Conservation (phyloP, 2,888 invertebrate genomes). For the Pegoplata infirma region DNA sequence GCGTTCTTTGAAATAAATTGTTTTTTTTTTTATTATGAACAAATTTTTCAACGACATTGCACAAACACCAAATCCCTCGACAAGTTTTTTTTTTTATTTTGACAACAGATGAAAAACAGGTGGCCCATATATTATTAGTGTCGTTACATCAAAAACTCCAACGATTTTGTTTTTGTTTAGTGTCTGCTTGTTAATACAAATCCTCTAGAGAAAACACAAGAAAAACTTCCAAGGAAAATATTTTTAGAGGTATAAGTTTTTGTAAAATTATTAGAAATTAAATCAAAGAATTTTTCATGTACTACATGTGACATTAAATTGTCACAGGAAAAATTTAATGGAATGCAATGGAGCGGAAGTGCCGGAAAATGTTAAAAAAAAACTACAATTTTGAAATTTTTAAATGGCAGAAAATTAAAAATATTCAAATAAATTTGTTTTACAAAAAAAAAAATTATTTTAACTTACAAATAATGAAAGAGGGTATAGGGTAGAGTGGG, state of each 20-base stretch:
- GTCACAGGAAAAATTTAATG: neutral
- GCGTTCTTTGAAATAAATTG: neutral
- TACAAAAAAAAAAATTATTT: too few relatives aligned
- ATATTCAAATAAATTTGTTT: too few relatives aligned
- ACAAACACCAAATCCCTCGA: neutral
- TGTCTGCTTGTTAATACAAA: neutral
- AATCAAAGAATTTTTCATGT: neutral
- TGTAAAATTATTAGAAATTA: neutral
- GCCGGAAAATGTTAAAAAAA: too few relatives aligned
- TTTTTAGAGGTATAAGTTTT: neutral
- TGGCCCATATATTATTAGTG: neutral
- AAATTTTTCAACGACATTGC: too few relatives aligned
- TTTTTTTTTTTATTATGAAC: neutral
- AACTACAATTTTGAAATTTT: too few relatives aligned
- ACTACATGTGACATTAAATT: neutral
- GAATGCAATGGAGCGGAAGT: neutral
- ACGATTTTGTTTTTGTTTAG: neutral
- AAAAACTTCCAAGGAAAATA: neutral
- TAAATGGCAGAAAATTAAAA: too few relatives aligned
- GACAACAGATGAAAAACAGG: neutral
- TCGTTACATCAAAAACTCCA: neutral
- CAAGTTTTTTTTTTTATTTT: neutral
- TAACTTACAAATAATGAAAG: too few relatives aligned
- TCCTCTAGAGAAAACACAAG: neutral
- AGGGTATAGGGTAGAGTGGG: too few relatives aligned